A percentile compares a stretch with the other conserved stretches of the same genome.
Conservation (phyloP, 1,140 invertebrate genomes). For the Glossosoma conforme region DNA sequence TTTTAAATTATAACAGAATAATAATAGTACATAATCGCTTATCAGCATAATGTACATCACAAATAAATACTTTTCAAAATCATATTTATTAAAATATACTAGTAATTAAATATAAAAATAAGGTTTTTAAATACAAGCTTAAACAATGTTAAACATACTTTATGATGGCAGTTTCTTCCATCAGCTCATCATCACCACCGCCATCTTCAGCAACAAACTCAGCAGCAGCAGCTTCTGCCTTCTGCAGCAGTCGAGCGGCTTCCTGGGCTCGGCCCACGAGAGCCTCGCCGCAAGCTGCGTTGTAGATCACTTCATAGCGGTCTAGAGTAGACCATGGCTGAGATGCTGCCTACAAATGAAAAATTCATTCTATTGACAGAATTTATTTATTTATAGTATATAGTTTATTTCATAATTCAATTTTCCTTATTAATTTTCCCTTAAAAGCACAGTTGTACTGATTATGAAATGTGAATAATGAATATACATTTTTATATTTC, state of each 20-base stretch:
- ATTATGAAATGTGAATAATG: too few relatives aligned
- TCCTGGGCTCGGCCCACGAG: slow-evolving; percentile 65
- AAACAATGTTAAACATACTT: slow-evolving; percentile 49
- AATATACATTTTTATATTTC: too few relatives aligned
- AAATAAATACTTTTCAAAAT: not conserved
- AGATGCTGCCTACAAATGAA: too few relatives aligned
- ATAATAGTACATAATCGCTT: too few relatives aligned
- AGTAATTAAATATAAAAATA: not conserved
- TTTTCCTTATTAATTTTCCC: too few relatives aligned
- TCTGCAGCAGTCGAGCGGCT: slow-evolving; percentile 75
- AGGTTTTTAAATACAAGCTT: not conserved
- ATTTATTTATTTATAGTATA: too few relatives aligned
- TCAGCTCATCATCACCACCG: slow-evolving; percentile 72
- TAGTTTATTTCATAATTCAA: too few relatives aligned
- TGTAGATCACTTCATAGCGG: slow-evolving; percentile 88
- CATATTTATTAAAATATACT: slow-evolving; percentile 1
- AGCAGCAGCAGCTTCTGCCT: slow-evolving; percentile 78
- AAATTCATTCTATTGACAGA: too few relatives aligned
- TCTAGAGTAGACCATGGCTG: slow-evolving; percentile 38
- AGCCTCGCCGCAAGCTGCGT: slow-evolving; percentile 77
- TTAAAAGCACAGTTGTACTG: too few relatives aligned
- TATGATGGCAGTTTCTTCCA: slow-evolving; percentile 85
- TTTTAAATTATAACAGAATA: too few relatives aligned
- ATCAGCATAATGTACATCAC: too few relatives aligned
- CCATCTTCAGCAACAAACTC: slow-evolving; percentile 87